phyloP scores from a whole-genome alignment of 2,888 invertebrate genomes.

The Trisateles emortualis region DNA sequence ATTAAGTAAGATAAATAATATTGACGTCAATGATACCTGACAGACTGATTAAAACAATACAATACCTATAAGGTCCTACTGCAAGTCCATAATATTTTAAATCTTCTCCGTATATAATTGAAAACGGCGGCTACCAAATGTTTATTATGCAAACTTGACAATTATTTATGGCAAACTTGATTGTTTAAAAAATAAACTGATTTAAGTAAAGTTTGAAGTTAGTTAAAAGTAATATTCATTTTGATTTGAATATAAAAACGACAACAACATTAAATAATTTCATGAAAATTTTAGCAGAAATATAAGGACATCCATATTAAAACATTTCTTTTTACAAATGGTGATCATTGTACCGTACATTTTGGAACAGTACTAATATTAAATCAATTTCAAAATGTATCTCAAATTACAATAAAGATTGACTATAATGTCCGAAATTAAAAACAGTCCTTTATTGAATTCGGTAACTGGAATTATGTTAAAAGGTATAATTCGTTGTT shows the following conservation, averaged over 20 bases:
- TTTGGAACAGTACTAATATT: not conserved
- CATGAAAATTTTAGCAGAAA: not conserved
- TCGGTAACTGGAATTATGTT: not conserved
- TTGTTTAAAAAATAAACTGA: no score
- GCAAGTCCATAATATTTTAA: slow-evolving; percentile 3
- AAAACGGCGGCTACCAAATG: not conserved
- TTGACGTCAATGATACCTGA: no score
- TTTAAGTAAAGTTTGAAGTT: no score
- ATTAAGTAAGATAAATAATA: no score
- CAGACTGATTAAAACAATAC: no score
- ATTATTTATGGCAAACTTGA: not conserved
- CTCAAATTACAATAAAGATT: slow-evolving; percentile 6
- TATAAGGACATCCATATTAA: slow-evolving; percentile 13
- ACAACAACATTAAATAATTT: not conserved
- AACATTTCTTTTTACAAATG: not conserved
- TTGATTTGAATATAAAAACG: no score
- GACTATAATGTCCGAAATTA: slow-evolving; percentile 4
- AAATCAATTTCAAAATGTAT: slow-evolving; percentile 15
- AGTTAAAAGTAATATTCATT: no score
- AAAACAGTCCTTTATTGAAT: slow-evolving; percentile 17
- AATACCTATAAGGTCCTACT: not conserved
- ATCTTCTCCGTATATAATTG: not conserved
- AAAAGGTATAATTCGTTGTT: slow-evolving; percentile 34
- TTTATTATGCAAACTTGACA: not conserved
- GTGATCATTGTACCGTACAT: not conserved